Evolutionary conservation across 2,113 vertebrate species (phyloP), one percentile per base, ranked within the genome.

Genomic region (Empidonax alnorum): DNA sequence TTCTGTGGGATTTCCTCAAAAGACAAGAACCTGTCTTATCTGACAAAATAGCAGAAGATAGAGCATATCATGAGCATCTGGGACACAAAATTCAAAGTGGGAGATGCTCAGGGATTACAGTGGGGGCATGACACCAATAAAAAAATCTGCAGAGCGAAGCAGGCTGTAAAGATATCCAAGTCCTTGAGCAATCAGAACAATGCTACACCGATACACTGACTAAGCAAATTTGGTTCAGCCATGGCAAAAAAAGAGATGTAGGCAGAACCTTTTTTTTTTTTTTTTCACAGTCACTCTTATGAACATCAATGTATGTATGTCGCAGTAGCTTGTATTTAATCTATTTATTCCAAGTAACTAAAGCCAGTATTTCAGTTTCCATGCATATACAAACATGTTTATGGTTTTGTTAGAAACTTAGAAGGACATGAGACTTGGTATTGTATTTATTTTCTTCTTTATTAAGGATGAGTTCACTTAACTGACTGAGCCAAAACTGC

Each of bases 401-500:
- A 56, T 73, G 74, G 7, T 66, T 94, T 94, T 95, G 94, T 95
- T 97, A 97, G 94, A 97, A 96, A 14, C 16, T 69, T 55, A 39
- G 31, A 30, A 66, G 25, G 66, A n/a, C 68, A 4, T 46, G 41
- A 92, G 82, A 49, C 53, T 85, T 87, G 74, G 56, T 78, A 16
- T 69, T 80, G 79, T 82, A 55, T 93, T 94, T 97, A 55, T 93
- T 94, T 97, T 93, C 75, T 94, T 87, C 85, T 94, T 84, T 84
- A 55, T 67, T 81, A 80, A 95, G 61, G 78, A 79, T 85, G 93
- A 73, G 65, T 96, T 97, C 69, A 91, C 62, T 75, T 93, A 73
- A 90, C 65, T 83, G 93, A 95, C 93, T 79, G 89, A 96, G 69
- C 81, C 74, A 84, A 91, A 78, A 56, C 66, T 93, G 97, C 98